phyloP scores from a whole-genome alignment of 2,888 invertebrate genomes.

The Alsophila aescularia region DNA sequence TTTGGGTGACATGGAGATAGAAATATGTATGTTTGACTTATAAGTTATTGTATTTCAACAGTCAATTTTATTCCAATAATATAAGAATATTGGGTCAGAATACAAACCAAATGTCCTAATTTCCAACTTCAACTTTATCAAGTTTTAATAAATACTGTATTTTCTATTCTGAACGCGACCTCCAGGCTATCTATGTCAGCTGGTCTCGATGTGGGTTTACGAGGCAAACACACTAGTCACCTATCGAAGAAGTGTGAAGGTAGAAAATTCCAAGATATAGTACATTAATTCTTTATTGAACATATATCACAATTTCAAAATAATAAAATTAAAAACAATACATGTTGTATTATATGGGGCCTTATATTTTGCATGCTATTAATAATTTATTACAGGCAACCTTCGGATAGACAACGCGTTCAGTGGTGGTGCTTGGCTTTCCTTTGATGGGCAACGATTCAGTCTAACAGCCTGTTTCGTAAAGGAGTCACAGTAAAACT shows the following conservation, averaged over 20 bases:
- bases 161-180: slow-evolving; percentile 26
- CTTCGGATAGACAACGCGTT: too few relatives aligned
- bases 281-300: too few relatives aligned
- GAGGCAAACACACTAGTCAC: slow-evolving; percentile 14
- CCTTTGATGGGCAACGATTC: too few relatives aligned
- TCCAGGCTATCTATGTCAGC: slow-evolving; percentile 24
- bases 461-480: too few relatives aligned
- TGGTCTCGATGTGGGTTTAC: slow-evolving; percentile 27
- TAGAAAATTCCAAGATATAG: slow-evolving; percentile 8
- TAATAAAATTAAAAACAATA: too few relatives aligned
- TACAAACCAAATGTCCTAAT: slow-evolving; percentile 13
- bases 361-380: too few relatives aligned
- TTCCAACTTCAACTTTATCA: slow-evolving; percentile 5
- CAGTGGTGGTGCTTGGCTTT: too few relatives aligned
- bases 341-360: too few relatives aligned
- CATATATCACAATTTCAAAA: too few relatives aligned
- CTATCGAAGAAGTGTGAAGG: slow-evolving; percentile 16
- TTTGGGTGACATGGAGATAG: background rate
- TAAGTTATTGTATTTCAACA: too few relatives aligned
- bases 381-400: too few relatives aligned
- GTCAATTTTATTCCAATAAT: background rate
- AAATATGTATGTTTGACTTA: background rate
- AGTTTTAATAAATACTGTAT: slow-evolving; percentile 24
- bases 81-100: slow-evolving; percentile 18
- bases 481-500: too few relatives aligned